phyloP scores from a whole-genome alignment of 2,113 vertebrate genomes.

The Arenaria interpres region DNA sequence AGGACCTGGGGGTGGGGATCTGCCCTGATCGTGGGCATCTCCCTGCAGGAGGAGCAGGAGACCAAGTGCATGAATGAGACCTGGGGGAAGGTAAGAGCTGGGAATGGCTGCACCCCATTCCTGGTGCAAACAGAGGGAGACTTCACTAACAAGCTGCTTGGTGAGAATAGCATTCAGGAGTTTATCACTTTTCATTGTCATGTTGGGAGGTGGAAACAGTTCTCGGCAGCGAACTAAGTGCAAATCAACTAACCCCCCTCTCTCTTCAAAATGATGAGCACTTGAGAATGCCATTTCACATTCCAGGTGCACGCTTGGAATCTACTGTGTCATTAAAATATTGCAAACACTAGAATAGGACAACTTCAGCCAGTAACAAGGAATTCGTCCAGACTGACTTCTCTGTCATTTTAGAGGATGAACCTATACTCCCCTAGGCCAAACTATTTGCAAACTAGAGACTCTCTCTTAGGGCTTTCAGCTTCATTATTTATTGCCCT shows the following conservation, averaged over 20 bases:
- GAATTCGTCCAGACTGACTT: background rate
- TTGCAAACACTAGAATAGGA: background rate
- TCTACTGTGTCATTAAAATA: background rate
- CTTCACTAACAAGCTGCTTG: background rate
- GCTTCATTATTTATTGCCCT: background rate
- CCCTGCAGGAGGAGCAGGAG: background rate
- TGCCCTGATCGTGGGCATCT: background rate
- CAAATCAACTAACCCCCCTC: background rate
- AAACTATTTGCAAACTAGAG: background rate
- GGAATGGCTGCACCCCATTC: background rate
- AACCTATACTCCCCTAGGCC: background rate
- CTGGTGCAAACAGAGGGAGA: background rate
- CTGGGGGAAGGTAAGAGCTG: background rate
- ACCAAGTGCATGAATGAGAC: background rate
- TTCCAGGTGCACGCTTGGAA: background rate
- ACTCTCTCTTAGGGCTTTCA: background rate
- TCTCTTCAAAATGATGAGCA: background rate
- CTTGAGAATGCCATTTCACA: background rate
- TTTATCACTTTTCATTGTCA: background rate
- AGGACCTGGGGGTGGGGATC: background rate
- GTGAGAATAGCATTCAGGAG: background rate
- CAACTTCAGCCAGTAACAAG: background rate
- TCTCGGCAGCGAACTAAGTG: background rate
- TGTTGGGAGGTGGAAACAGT: rapidly evolving
- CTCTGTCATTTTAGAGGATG: background rate